Evolutionary conservation across 2,888 invertebrate species (phyloP).

Genomic region (Diadegma fenestrale): DNA sequence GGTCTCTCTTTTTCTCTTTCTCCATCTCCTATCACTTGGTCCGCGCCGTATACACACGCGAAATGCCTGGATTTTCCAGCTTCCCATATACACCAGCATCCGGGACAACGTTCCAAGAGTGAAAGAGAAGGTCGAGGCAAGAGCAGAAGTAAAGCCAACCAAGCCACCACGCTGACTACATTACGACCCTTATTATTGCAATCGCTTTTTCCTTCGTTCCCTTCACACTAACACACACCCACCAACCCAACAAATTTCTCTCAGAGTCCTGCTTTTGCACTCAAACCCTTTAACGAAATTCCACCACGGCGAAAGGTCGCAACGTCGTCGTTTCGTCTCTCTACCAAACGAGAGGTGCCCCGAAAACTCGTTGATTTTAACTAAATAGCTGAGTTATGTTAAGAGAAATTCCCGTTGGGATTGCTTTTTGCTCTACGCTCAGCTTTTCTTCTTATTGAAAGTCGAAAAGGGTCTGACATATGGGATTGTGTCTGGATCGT

Average conservation of each 20-base stretch:
- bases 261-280: constrained; percentile 30
- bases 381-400: constrained; percentile 39
- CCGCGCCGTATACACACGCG: constrained; percentile 42
- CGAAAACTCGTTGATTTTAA: constrained; percentile 63
- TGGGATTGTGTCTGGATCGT: background rate
- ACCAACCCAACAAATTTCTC: constrained; percentile 35
- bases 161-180: constrained; percentile 66
- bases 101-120: constrained; percentile 46
- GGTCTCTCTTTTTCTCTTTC: constrained; percentile 52
- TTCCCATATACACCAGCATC: constrained; percentile 59
- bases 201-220: constrained; percentile 60
- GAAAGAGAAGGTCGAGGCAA: constrained; percentile 51
- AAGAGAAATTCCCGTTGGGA: constrained; percentile 31
- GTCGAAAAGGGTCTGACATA: background rate
- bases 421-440: constrained; percentile 9
- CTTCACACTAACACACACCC: constrained; percentile 13
- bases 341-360: constrained; percentile 31
- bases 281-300: constrained; percentile 67
- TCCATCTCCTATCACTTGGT: constrained; percentile 61
- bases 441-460: constrained; percentile 49
- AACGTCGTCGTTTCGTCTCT: constrained; percentile 35
- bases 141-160: constrained; percentile 63
- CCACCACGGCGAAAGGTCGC: constrained; percentile 59
- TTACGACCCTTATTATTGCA: constrained; percentile 73
- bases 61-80: constrained; percentile 66